A percentile compares a stretch with the other conserved stretches of the same genome.
Evolutionary conservation across 2,888 invertebrate genomes (phyloP).

Genomic region (Heliconius hortense): DNA sequence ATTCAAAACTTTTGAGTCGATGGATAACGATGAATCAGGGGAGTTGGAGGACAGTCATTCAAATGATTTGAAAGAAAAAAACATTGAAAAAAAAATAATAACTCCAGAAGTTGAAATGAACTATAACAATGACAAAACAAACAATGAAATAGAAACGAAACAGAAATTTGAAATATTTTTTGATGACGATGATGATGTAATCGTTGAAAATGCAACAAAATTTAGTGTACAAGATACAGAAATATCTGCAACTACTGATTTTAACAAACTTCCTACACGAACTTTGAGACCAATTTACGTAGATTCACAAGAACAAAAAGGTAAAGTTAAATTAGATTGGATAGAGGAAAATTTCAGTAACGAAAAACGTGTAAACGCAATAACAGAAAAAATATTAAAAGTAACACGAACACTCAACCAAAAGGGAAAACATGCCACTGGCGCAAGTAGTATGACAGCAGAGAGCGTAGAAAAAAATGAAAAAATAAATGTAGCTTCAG

Average conservation of each 20-base stretch:
- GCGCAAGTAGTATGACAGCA: constrained; percentile 51
- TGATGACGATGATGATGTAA: constrained; percentile 47
- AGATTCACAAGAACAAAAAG: constrained; percentile 13
- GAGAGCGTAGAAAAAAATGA: constrained; percentile 47
- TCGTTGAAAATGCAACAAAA: constrained; percentile 22
- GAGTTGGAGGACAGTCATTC: neutral
- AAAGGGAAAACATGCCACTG: constrained; percentile 39
- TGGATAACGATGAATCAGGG: constrained; percentile 31
- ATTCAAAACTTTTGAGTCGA: constrained; percentile 30
- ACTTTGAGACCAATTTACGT: neutral
- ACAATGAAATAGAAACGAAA: constrained; percentile 31
- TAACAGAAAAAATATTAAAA: constrained; percentile 24
- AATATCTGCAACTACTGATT: constrained; percentile 7
- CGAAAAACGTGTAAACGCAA: constrained; percentile 25
- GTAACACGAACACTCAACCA: constrained; percentile 31
- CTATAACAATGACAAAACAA: neutral
- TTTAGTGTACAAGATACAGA: neutral
- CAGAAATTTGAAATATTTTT: constrained; percentile 46
- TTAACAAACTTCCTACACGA: constrained; percentile 5
- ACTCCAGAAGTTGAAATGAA: neutral
- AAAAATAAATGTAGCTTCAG: constrained; percentile 42
- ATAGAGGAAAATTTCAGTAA: constrained; percentile 40
- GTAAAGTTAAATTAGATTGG: constrained; percentile 42
- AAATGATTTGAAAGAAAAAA: neutral
- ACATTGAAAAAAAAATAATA: constrained; percentile 1